phyloP scores from a whole-genome alignment of 2,888 invertebrate species.

The Elysia crispata region DNA sequence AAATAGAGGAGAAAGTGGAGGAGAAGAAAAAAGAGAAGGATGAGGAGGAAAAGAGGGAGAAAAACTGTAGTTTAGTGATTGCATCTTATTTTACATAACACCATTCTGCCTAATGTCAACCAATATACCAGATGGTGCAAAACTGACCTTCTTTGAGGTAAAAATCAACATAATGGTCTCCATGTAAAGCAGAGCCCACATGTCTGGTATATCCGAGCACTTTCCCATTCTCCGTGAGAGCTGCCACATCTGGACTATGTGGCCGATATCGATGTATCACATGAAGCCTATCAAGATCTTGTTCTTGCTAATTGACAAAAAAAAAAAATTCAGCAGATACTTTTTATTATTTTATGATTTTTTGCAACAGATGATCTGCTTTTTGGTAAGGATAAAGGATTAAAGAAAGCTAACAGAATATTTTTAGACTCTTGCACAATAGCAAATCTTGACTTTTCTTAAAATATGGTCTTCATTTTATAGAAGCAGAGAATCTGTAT shows the following conservation, averaged over 20 bases:
- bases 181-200: conserved; percentile 64
- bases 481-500: too few relatives aligned
- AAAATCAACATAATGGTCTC: conserved; percentile 64
- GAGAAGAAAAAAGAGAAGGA: background rate
- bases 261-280: conserved; percentile 67
- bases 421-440: too few relatives aligned
- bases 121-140: background rate
- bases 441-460: too few relatives aligned
- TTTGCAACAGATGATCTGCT: too few relatives aligned
- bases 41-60: background rate
- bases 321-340: background rate
- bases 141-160: conserved; percentile 63
- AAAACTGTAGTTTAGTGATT: too few relatives aligned
- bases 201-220: conserved; percentile 66
- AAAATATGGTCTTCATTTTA: too few relatives aligned
- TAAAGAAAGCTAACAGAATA: too few relatives aligned
- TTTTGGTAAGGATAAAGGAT: too few relatives aligned
- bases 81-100: too few relatives aligned
- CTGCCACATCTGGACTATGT: conserved; percentile 48
- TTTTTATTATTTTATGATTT: too few relatives aligned
- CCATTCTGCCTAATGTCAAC: too few relatives aligned
- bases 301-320: conserved; percentile 52
- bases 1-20: background rate
- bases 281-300: conserved; percentile 62
- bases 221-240: conserved; percentile 55